Evolutionary conservation across 2,888 invertebrate genomes (phyloP).

Genomic region (Zaprionus obscuricornis): DNA sequence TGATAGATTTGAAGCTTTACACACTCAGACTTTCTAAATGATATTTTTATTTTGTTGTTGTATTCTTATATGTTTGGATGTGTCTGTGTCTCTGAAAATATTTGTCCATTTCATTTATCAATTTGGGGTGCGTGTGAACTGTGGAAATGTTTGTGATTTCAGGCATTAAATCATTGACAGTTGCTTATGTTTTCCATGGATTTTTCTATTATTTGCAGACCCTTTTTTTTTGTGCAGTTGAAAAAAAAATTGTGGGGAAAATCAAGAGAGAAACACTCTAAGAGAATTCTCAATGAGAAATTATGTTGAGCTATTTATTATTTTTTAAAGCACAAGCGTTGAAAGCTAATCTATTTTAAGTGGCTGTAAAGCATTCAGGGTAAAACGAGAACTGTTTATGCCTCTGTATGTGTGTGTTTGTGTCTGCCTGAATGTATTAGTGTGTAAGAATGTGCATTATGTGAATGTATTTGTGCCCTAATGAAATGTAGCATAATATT

Average conservation of each 20-base stretch:
- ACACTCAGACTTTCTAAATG: conserved; percentile 16
- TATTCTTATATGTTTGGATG: conserved; percentile 20
- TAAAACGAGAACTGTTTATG: conserved; percentile 10
- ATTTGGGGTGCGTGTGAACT: conserved; percentile 32
- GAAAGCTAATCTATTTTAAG: conserved; percentile 77
- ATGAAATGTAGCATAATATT: conserved; percentile 74
- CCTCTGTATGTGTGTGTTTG: conserved; percentile 2
- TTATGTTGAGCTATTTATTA: conserved; percentile 64
- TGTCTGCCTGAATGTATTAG: no score
- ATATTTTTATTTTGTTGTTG: conserved; percentile 27
- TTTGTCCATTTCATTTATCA: conserved; percentile 64
- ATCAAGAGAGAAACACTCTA: conserved; percentile 9
- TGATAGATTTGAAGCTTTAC: conserved; percentile 4
- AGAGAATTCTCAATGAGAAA: conserved; percentile 28
- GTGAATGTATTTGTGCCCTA: conserved; percentile 27
- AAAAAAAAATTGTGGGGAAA: no score
- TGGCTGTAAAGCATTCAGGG: conserved; percentile 63
- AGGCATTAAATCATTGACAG: conserved; percentile 68
- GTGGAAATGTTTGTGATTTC: conserved; percentile 29
- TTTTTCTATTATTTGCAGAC: conserved; percentile 49
- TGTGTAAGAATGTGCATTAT: not conserved
- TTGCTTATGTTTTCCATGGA: conserved; percentile 62
- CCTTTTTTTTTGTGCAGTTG: not conserved
- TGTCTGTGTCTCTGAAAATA: conserved; percentile 15
- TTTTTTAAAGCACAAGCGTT: conserved; percentile 55